Evolutionary conservation across 2,888 invertebrate species (phyloP).

Genomic region (Drosophila merina): DNA sequence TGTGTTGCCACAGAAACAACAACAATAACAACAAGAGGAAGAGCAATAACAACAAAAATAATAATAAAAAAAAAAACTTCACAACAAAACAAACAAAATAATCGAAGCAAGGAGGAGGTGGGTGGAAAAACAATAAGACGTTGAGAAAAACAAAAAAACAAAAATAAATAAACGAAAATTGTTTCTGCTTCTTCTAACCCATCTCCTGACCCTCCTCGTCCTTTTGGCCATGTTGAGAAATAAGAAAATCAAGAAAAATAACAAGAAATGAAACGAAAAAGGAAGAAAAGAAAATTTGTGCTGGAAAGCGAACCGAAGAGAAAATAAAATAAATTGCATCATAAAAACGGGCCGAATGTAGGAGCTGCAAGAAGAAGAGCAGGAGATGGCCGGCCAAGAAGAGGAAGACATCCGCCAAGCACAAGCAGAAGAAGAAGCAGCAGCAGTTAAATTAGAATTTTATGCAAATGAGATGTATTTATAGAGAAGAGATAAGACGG

Average conservation of each 20-base stretch:
- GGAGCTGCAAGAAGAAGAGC: constrained; percentile 16
- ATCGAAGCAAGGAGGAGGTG: constrained; percentile 43
- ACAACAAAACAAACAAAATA: constrained; percentile 60
- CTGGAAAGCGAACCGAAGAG: constrained; percentile 64
- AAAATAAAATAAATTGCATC: constrained; percentile 78
- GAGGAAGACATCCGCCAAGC: constrained; percentile 16
- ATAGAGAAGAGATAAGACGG: constrained; percentile 33
- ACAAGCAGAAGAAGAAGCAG: constrained; percentile 31
- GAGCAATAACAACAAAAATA: constrained; percentile 33
- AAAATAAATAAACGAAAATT: constrained; percentile 79
- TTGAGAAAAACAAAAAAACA: constrained; percentile 39
- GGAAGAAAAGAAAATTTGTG: constrained; percentile 54
- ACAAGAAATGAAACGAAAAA: constrained; percentile 58
- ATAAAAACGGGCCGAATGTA: constrained; percentile 59
- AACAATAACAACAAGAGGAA: constrained; percentile 37
- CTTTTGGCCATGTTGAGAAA: constrained; percentile 21
- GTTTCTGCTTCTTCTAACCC: constrained; percentile 56
- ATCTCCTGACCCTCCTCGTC: constrained; percentile 9
- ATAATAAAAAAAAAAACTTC: constrained; percentile 50
- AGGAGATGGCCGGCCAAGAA: constrained; percentile 26
- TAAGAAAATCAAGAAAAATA: constrained; percentile 59
- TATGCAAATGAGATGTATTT: constrained; percentile 79
- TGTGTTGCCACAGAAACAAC: constrained; percentile 70
- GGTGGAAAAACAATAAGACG: constrained; percentile 54
- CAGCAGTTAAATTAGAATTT: constrained; percentile 81